A percentile compares a stretch with the other conserved stretches of the same genome.
Evolutionary conservation across 2,113 vertebrate genomes (phyloP).

Genomic region (Notarius quadriscutis): DNA sequence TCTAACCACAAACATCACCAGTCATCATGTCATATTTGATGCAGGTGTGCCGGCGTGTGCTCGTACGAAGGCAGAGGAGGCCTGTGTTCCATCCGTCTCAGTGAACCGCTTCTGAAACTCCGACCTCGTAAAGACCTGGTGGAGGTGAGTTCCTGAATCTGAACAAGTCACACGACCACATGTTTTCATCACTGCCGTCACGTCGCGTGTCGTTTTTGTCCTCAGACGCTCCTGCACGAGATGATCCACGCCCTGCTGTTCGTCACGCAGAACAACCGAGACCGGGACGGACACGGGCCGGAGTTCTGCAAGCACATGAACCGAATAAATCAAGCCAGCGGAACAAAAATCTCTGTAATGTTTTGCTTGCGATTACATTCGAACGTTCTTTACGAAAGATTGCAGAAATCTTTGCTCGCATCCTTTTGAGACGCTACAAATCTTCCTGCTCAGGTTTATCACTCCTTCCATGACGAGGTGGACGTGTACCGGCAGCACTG

Average conservation of each 20-base stretch:
- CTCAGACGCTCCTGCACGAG: constrained; percentile 93
- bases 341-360: constrained; percentile 86
- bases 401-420: no score
- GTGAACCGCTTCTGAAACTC: constrained; percentile 89
- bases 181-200: no score
- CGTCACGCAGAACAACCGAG: constrained; percentile 90
- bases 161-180: not conserved
- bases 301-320: constrained; percentile 97
- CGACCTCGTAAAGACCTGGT: constrained; percentile 91
- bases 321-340: constrained; percentile 85
- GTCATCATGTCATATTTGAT: not conserved
- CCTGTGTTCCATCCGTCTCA: constrained; percentile 92
- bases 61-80: constrained; percentile 89
- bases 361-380: no score
- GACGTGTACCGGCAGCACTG: constrained; percentile 92
- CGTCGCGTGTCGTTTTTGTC: not conserved
- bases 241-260: constrained; percentile 98
- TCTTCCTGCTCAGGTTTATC: constrained; percentile 77
- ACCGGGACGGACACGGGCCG: constrained; percentile 88
- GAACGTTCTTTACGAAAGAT: no score
- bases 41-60: constrained; percentile 91
- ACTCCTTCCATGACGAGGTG: constrained; percentile 87
- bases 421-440: no score
- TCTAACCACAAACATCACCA: not conserved
- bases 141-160: constrained; percentile 71